phyloP scores from a whole-genome alignment of 2,888 invertebrate genomes.

The Gastrophysa polygoni region DNA sequence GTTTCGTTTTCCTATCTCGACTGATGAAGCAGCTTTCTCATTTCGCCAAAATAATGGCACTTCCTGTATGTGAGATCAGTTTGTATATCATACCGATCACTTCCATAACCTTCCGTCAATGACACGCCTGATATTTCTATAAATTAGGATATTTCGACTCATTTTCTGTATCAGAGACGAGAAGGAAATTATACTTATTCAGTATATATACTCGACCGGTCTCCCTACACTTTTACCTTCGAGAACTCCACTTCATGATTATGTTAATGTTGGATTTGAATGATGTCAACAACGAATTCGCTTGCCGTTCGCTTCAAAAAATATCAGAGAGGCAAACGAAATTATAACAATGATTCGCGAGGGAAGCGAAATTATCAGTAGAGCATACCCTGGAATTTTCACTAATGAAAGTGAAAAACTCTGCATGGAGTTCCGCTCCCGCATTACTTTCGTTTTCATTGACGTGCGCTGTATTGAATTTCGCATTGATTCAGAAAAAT shows the following conservation, averaged over 20 bases:
- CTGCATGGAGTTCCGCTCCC: slow-evolving; percentile 9
- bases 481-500: too few species aligned
- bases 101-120: too few species aligned
- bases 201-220: neutral
- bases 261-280: neutral
- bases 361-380: slow-evolving; percentile 35
- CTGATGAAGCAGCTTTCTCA: too few species aligned
- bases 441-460: neutral
- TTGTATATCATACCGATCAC: too few species aligned
- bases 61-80: too few species aligned
- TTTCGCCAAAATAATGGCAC: too few species aligned
- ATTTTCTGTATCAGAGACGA: too few species aligned
- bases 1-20: too few species aligned
- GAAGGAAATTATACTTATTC: too few species aligned
- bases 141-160: too few species aligned
- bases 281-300: neutral
- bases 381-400: slow-evolving; percentile 40
- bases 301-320: neutral
- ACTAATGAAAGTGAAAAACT: slow-evolving; percentile 55
- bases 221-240: neutral
- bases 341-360: slow-evolving; percentile 33
- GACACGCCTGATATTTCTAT: too few species aligned
- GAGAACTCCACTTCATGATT: neutral
- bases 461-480: too few species aligned
- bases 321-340: slow-evolving; percentile 19